phyloP scores from a whole-genome alignment of 2,888 invertebrate genomes.

The Phrixothrix hirtus region DNA sequence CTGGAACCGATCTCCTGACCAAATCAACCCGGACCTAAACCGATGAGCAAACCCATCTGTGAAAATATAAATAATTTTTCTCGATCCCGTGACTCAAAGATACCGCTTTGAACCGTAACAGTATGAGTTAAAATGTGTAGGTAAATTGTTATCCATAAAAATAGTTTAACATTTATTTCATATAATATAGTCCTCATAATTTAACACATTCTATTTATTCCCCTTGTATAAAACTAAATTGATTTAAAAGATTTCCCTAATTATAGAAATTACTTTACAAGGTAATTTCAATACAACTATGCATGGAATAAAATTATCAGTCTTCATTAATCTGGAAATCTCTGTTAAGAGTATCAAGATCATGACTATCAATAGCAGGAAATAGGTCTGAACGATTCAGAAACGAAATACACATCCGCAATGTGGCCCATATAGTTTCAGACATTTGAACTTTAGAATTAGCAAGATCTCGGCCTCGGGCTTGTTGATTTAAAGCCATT shows the following conservation, averaged over 20 bases:
- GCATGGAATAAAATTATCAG: conserved; percentile 3
- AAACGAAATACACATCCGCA: conserved; percentile 84
- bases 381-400: conserved; percentile 72
- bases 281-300: neutral
- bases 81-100: no score
- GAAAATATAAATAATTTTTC: no score
- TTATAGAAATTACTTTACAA: neutral
- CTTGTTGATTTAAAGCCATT: conserved; percentile 90
- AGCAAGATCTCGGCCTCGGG: conserved; percentile 62
- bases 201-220: neutral
- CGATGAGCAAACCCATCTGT: no score
- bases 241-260: neutral
- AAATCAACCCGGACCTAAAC: no score
- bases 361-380: conserved; percentile 63
- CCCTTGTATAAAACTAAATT: neutral
- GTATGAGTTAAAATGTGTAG: no score
- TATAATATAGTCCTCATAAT: no score
- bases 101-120: no score
- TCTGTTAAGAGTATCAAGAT: conserved; percentile 65
- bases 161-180: no score
- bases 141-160: no score
- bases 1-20: no score
- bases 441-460: conserved; percentile 66
- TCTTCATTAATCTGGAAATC: conserved; percentile 64
- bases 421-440: conserved; percentile 91